Evolutionary conservation across 2,888 invertebrate species (phyloP).

Genomic region (Dicranocentrus wangi): DNA sequence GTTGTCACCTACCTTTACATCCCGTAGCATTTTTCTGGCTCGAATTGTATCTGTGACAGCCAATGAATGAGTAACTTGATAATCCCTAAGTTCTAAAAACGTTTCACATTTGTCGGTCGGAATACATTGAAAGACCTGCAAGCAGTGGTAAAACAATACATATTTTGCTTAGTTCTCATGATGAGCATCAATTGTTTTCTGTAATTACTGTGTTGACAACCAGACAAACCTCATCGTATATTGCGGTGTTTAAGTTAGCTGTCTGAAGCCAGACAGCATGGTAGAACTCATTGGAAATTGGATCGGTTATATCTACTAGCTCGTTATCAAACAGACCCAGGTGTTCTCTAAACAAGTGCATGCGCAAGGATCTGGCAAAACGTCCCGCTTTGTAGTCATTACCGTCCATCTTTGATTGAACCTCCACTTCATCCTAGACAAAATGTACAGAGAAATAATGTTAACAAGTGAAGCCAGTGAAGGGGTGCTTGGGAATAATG

Average conservation of each 20-base stretch:
- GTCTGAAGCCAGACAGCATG: slow-evolving; percentile 87
- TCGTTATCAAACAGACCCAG: slow-evolving; percentile 82
- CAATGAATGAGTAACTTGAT: slow-evolving; percentile 83
- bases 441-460: neutral
- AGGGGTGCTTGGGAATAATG: too few relatives aligned
- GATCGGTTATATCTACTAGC: slow-evolving; percentile 83
- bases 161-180: neutral
- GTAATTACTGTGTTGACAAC: neutral
- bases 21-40: slow-evolving; percentile 80
- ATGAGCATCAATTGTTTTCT: neutral
- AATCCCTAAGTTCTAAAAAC: slow-evolving; percentile 85
- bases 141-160: slow-evolving; percentile 35
- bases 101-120: slow-evolving; percentile 88
- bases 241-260: slow-evolving; percentile 87
- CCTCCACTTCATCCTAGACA: slow-evolving; percentile 84
- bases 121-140: slow-evolving; percentile 88
- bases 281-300: slow-evolving; percentile 87
- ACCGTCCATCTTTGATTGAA: slow-evolving; percentile 88
- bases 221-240: slow-evolving; percentile 85
- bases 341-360: slow-evolving; percentile 92
- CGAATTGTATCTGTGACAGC: slow-evolving; percentile 83
- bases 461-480: too few relatives aligned
- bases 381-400: slow-evolving; percentile 86
- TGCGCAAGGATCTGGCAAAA: slow-evolving; percentile 89
- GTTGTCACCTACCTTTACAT: slow-evolving; percentile 81